Base-by-base conservation (phyloP, 2,888 invertebrate genomes). In the Melitaea athalia region DNA sequence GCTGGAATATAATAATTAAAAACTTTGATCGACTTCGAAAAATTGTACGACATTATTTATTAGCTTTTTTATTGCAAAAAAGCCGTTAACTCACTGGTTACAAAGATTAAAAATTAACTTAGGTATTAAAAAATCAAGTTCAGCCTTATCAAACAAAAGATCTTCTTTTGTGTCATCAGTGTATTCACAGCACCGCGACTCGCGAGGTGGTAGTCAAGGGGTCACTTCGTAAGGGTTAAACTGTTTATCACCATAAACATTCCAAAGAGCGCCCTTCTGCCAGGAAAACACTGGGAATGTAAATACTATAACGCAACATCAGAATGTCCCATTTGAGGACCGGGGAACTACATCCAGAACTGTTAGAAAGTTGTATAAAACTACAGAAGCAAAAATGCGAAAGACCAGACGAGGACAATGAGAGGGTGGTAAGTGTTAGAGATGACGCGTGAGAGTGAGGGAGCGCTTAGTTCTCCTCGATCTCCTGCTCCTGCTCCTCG, bases 401-500 rank as follows among this genome's bases (percentile, higher is more conserved):
- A 72, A 75, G 73, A 75, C 72, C 73, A 72, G 78, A 76, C 75
- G 75, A 76, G 77, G 72, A 75, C 74, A 74, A 76, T 74, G 75
- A 74, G 75, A 77, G 76, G 74, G 73, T 67, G 65, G 74, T 67
- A 77, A 73, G 75, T 75, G 68, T 72, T 61, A 72, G 10, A 67
- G 72, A 69, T 5, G 68, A 67, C 68, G 73, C 59, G 74, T 65
- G 76, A 69, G 64, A 73, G 72, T 57, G 64, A 74, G 64, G 75
- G 67, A 66, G 57, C 68, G 82, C 78, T 79, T 92, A 92, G 87
- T 92, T 91, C 82, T 95, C 95, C 78, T 95, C 95, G 83, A 95
- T 95, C 88, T 95, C 95, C 77, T 94, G 95, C 85, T 95, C 95
- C 79, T 94, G 94, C 79, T 95, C 95, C 86, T 96, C 96, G 79